Evolutionary conservation across 1,140 invertebrate genomes (phyloP).

Genomic region (Aporrectodea caliginosa): DNA sequence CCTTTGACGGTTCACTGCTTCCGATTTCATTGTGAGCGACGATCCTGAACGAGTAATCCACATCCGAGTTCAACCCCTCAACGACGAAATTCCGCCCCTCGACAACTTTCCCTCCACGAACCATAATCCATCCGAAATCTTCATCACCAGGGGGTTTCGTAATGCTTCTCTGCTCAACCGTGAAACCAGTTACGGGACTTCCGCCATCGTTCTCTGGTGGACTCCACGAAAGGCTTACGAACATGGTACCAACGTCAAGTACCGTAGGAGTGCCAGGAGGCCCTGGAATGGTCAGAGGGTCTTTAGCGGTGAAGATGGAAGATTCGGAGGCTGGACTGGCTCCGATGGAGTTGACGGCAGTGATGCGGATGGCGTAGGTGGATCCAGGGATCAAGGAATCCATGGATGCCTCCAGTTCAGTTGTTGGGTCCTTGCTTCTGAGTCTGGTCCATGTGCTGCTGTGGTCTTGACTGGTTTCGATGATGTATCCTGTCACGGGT

Average conservation of each 20-base stretch:
- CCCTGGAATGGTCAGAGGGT: conserved; percentile 54
- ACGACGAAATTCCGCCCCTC: neutral
- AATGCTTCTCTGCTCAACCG: conserved; percentile 52
- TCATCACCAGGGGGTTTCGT: too few species aligned
- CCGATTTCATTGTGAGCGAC: neutral
- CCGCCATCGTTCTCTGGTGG: conserved; percentile 51
- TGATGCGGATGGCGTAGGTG: conserved; percentile 94
- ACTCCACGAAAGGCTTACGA: conserved; percentile 68
- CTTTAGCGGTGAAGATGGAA: neutral
- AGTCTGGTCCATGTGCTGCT: conserved; percentile 63
- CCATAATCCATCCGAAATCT: too few species aligned
- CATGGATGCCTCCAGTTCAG: conserved; percentile 65
- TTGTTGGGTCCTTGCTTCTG: conserved; percentile 66
- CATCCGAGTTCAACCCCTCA: neutral
- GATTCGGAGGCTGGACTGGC: conserved; percentile 59
- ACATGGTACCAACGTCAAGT: conserved; percentile 63
- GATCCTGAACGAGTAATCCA: neutral
- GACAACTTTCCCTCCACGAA: too few species aligned
- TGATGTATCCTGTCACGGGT: conserved; percentile 76
- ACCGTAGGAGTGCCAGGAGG: conserved; percentile 57
- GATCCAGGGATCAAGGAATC: conserved; percentile 86
- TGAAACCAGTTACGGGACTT: conserved; percentile 50
- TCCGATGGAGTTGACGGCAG: conserved; percentile 95
- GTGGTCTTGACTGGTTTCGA: conserved; percentile 63
- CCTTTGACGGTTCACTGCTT: neutral